Percentiles rank a stretch among this genome's conserved stretches.
phyloP scores from a whole-genome alignment of 2,113 vertebrate species.

The Pterocles orientalis region DNA sequence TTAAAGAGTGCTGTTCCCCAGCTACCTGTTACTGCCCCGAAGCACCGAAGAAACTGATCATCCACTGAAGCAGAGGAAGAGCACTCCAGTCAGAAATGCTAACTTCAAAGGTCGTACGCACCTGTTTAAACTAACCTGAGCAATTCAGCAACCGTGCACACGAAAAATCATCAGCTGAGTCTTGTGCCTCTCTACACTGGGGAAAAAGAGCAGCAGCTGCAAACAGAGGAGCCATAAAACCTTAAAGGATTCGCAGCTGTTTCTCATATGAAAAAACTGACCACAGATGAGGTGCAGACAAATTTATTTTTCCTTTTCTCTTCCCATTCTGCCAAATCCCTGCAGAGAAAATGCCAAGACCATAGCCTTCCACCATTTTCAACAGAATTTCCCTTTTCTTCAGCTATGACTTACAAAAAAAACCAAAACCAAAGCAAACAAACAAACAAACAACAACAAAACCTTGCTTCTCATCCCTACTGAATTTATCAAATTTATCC shows the following conservation, averaged over 20 bases:
- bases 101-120: not conserved
- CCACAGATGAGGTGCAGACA: not conserved
- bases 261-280: not conserved
- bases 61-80: not conserved
- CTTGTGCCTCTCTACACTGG: not conserved
- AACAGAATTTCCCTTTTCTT: not conserved
- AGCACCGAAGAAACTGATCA: not conserved
- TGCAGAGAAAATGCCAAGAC: not conserved
- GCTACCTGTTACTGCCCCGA: too few species aligned
- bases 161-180: not conserved
- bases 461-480: not conserved
- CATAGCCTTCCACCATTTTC: not conserved
- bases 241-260: not conserved
- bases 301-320: not conserved
- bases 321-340: not conserved
- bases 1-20: not conserved
- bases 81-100: not conserved
- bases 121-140: not conserved
- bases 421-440: not conserved
- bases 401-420: not conserved
- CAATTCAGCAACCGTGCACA: fast-evolving
- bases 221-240: not conserved
- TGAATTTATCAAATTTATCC: not conserved
- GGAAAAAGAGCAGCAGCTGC: not conserved
- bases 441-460: not conserved